These are phyloP conservation scores for Agrochola circellaris DNA, from an alignment of 2,888 invertebrate genomes.

Conservation along the genomic window DNA sequence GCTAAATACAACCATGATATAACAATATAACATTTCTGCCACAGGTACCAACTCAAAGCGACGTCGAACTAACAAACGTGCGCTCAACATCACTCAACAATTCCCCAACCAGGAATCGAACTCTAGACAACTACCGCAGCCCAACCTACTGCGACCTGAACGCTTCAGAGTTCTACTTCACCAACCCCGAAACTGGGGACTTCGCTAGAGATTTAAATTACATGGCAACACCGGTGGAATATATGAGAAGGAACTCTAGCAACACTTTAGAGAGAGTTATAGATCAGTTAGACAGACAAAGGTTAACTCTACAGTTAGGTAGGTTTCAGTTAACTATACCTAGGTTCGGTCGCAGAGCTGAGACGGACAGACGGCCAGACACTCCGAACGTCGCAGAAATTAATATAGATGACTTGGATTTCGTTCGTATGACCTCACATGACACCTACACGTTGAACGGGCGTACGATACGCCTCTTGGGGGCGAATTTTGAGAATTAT, in stretches of 20 bases:
- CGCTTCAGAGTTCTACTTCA: slow-evolving; percentile 73
- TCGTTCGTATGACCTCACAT: slow-evolving; percentile 78
- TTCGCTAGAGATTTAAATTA: slow-evolving; percentile 78
- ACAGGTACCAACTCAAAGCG: slow-evolving; percentile 83
- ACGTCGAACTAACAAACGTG: slow-evolving; percentile 83
- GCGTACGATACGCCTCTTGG: slow-evolving; percentile 83
- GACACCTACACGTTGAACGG: slow-evolving; percentile 88
- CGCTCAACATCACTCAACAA: slow-evolving; percentile 70
- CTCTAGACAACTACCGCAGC: slow-evolving; percentile 75
- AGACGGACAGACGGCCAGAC: slow-evolving; percentile 76
- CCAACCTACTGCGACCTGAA: slow-evolving; percentile 79
- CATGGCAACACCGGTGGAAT: slow-evolving; percentile 78
- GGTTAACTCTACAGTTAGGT: slow-evolving; percentile 83
- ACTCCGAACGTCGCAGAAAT: slow-evolving; percentile 85
- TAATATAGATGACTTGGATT: slow-evolving; percentile 81
- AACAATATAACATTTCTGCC: too few relatives aligned
- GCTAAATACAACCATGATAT: too few relatives aligned
- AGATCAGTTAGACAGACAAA: slow-evolving; percentile 73
- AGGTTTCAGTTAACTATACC: slow-evolving; percentile 84
- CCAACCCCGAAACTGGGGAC: slow-evolving; percentile 72
- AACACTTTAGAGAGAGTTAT: slow-evolving; percentile 77
- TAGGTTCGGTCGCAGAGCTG: slow-evolving; percentile 75
- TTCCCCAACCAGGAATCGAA: slow-evolving; percentile 71
- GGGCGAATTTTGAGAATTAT: slow-evolving; percentile 83
- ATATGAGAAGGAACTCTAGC: slow-evolving; percentile 74